Evolutionary conservation across 92 coral and sea anemone genomes (phyloP).

Genomic region (Plumapathes pennacea): DNA sequence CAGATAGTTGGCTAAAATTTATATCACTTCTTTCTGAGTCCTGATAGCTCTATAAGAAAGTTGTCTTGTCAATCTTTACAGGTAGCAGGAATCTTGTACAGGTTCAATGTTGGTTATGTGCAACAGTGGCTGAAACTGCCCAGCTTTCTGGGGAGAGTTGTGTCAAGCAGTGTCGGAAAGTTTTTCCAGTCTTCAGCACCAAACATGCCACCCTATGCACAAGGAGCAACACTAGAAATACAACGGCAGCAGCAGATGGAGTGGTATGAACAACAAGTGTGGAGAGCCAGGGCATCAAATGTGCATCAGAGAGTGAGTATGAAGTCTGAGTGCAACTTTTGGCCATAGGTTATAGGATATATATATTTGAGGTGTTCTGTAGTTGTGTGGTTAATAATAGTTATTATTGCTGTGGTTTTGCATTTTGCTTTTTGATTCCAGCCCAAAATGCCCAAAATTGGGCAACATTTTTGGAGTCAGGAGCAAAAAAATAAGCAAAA

Average conservation of each 20-base stretch:
- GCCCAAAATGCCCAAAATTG: too few species aligned
- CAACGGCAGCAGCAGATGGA: conserved; percentile 92
- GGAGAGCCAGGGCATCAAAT: conserved; percentile 68
- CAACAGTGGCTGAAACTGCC: conserved; percentile 87
- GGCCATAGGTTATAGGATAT: too few species aligned
- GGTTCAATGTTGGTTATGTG: conserved; percentile 69
- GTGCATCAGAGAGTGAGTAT: too few species aligned
- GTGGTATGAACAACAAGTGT: conserved; percentile 84
- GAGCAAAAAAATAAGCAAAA: too few species aligned
- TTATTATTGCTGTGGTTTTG: too few species aligned
- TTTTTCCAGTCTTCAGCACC: conserved; percentile 40
- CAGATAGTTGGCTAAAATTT: neutral
- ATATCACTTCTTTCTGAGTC: neutral
- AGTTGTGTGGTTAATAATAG: too few species aligned
- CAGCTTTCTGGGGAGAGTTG: conserved; percentile 29
- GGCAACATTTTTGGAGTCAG: too few species aligned
- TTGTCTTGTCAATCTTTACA: conserved; percentile 2
- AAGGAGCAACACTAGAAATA: conserved; percentile 92
- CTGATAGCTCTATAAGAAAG: neutral
- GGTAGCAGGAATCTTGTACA: conserved; percentile 85
- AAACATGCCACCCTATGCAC: conserved; percentile 43
- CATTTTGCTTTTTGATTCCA: too few species aligned
- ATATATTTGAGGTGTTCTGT: too few species aligned
- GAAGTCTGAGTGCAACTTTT: too few species aligned
- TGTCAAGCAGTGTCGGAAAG: conserved; percentile 56